phyloP scores from a whole-genome alignment of 2,888 invertebrate species.

The Toxonevra muliebris region DNA sequence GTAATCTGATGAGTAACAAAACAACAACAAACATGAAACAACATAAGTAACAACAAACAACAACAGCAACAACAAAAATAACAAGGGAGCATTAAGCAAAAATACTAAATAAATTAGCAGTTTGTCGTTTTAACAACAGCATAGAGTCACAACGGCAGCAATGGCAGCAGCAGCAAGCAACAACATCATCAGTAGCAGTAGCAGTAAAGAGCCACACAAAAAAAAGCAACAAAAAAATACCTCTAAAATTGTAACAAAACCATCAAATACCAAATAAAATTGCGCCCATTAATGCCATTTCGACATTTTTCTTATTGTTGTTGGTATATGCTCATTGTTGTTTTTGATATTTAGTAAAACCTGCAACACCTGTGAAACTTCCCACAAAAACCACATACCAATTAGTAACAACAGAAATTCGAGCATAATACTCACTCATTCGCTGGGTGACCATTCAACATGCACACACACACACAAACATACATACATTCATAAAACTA shows the following conservation, averaged over 20 bases:
- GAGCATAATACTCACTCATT: too few species aligned
- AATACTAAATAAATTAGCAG: constrained; percentile 2
- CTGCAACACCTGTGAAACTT: too few species aligned
- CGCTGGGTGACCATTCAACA: too few species aligned
- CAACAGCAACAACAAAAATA: background rate
- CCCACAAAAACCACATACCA: too few species aligned
- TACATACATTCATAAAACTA: too few species aligned
- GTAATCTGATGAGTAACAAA: too few species aligned
- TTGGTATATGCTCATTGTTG: too few species aligned
- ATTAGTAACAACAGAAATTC: too few species aligned
- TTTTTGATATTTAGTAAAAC: too few species aligned
- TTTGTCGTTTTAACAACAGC: background rate
- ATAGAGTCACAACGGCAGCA: background rate
- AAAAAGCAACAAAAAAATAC: background rate
- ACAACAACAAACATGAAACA: background rate
- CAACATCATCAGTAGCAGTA: background rate
- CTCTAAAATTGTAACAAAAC: background rate
- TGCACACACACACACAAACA: too few species aligned
- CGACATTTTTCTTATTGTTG: background rate
- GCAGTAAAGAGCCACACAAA: too few species aligned
- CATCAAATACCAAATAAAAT: background rate
- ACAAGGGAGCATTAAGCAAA: background rate
- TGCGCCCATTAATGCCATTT: background rate
- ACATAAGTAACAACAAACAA: background rate
- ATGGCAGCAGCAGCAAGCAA: background rate